Percentiles rank a stretch among this genome's conserved stretches.
Conservation (phyloP, 2,113 vertebrate species). For the Phrynosoma platyrhinos region DNA sequence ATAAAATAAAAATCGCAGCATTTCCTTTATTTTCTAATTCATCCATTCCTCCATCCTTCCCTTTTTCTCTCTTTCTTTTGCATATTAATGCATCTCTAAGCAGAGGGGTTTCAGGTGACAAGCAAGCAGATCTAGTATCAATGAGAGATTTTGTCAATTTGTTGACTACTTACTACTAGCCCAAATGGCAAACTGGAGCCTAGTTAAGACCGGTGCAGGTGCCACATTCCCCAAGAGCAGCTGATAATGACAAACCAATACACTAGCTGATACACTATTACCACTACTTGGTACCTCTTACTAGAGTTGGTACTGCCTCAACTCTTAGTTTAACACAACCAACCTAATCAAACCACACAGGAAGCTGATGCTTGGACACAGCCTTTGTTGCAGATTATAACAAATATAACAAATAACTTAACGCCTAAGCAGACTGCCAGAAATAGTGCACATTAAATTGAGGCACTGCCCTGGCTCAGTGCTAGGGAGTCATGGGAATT, state of each 20-base stretch:
- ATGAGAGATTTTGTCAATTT: too few relatives aligned
- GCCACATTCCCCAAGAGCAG: background rate
- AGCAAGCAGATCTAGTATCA: background rate
- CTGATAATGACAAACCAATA: background rate
- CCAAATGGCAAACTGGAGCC: background rate
- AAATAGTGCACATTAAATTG: too few relatives aligned
- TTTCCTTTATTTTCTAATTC: background rate
- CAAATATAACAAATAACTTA: conserved; percentile 66
- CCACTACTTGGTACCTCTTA: background rate
- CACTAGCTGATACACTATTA: too few relatives aligned
- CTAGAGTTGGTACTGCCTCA: background rate
- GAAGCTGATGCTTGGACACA: background rate
- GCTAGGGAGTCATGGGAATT: too few relatives aligned
- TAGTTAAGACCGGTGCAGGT: background rate
- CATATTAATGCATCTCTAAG: background rate
- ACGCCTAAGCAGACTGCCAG: too few relatives aligned
- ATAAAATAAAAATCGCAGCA: background rate
- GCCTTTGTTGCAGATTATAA: conserved; percentile 5
- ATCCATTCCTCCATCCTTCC: background rate
- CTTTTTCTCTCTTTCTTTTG: too few relatives aligned
- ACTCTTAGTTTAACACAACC: background rate
- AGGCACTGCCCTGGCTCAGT: too few relatives aligned
- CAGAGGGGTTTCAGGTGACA: background rate
- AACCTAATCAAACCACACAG: background rate
- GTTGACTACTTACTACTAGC: background rate